phyloP scores from a whole-genome alignment of 1,140 invertebrate genomes.

The Drosophila bocqueti region DNA sequence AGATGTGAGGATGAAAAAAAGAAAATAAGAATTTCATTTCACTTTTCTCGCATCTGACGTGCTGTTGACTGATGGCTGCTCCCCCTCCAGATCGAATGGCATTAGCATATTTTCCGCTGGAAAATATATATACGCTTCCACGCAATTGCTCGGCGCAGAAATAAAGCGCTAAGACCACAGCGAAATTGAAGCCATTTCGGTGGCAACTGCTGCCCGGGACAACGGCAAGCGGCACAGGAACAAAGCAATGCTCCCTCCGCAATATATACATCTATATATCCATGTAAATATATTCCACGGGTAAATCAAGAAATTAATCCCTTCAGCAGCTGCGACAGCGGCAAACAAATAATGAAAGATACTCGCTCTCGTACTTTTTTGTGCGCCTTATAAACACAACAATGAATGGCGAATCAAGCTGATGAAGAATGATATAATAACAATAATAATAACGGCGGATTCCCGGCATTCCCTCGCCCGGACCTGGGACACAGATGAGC shows the following conservation, averaged over 20 bases:
- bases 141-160: conserved; percentile 64
- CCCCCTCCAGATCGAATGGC: conserved; percentile 32
- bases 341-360: conserved; percentile 79
- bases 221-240: conserved; percentile 51
- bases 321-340: conserved; percentile 77
- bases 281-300: conserved; percentile 47
- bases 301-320: conserved; percentile 84
- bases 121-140: conserved; percentile 68
- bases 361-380: conserved; percentile 35
- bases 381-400: conserved; percentile 71
- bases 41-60: conserved; percentile 53
- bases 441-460: conserved; percentile 65
- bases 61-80: conserved; percentile 54
- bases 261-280: conserved; percentile 2
- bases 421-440: conserved; percentile 83
- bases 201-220: conserved; percentile 36
- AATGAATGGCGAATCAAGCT: conserved; percentile 81
- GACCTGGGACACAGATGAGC: conserved; percentile 55
- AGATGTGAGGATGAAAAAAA: conserved; percentile 22
- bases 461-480: conserved; percentile 28
- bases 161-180: conserved; percentile 46
- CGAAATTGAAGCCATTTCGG: conserved; percentile 44
- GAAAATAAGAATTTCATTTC: conserved; percentile 74
- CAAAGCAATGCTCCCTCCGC: conserved; percentile 50
- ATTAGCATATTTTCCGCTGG: conserved; percentile 71